Base-by-base conservation (phyloP, 2,888 invertebrate genomes). In the Halictus quadricinctus region DNA sequence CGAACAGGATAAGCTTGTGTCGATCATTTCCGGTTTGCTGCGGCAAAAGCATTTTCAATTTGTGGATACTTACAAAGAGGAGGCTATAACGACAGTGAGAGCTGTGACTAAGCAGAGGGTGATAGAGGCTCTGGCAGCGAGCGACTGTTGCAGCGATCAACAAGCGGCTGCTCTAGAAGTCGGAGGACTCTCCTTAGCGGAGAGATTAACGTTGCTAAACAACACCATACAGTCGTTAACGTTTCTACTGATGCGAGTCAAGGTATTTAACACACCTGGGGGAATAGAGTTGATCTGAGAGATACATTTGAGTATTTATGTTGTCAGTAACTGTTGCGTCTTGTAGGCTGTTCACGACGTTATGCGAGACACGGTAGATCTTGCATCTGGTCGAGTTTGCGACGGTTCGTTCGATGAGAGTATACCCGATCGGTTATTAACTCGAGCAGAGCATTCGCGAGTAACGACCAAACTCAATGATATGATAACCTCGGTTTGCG, bases 21-120 rank as follows among this genome's bases (percentile, higher is more conserved):
- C 98, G 81, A 97, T 98, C 89, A 97, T 99, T 29, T 97, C 99
- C 93, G 99, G 99, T 2, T 96, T 99, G 93, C 95, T 99, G 82
- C 96, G 99, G 72, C 96, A 98, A 92, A 97, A 97, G 92, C 97
- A 98, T 94, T 97, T 98, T 93, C 96, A 97, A 87, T 99, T 99
- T 94, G 96, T 99, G 82, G 98, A 97, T 89, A 96, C 96, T 73
- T 98, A 98, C 91, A 97, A 97, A 95, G 97, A 97, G 91, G 99
- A 99, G 95, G 97, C 98, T 41, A 97, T 97, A 90, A 97, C 98
- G 70, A 97, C 98, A 15, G 96, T 98, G 80, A 97, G 98, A 94
- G 97, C 98, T 54, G 96, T 97, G 75, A 96, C 99, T 29, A 99
- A 99, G 94, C 98, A 98, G 95, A 96, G 97, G 91, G 96, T 98